Evolutionary conservation across 92 coral and sea anemone species (phyloP), one percentile per base, ranked within the genome.

Genomic region (Phenganax subtilis): DNA sequence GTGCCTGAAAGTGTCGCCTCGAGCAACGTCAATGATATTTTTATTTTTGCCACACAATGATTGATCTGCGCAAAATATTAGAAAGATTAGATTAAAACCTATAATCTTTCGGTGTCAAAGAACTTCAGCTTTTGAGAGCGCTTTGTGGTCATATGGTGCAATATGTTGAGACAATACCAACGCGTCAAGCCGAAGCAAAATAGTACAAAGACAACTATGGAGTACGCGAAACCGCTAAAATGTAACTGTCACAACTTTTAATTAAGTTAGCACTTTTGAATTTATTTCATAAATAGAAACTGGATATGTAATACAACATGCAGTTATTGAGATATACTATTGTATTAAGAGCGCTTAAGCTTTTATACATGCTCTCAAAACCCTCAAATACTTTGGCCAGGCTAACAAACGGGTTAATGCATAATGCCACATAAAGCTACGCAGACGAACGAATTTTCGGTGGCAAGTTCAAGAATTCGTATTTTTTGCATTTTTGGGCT

Each of bases 11-110:
- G 17, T 37, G 70, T 54, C 60, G 58, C 83, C 74, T 79, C 10
- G 20, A 79, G 83, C 83, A 65, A 52, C 57, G 74, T 79, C 83
- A 79, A 65, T 55, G 73, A 68, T 68, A 68, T 68, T 68, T 30
- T 68, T 68, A 68, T 68, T 68, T 17, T 53, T 9, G 14, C 73
- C 54, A n/a, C 73, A 27, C 6, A 14, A 30, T n/a, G 73, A 68
- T 68, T 68, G 73, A 68, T 68, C 73, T 5, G 51, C 53, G 73
- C 73, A 68, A 68, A 68, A 68, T 68, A 68, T 20, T 0, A 37
- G 47, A 37, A 37, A 37, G 73, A 51, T 68, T 68, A 68, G 73
- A 68, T 64, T 64, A 68, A 10, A 68, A 27, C 31, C 2, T 37
- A 68, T 68, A 68, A 68, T 68, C 73, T 20, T 68, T 68, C 73